Evolutionary conservation across 2,113 vertebrate genomes (phyloP).

Genomic region (Alexandromys fortis): DNA sequence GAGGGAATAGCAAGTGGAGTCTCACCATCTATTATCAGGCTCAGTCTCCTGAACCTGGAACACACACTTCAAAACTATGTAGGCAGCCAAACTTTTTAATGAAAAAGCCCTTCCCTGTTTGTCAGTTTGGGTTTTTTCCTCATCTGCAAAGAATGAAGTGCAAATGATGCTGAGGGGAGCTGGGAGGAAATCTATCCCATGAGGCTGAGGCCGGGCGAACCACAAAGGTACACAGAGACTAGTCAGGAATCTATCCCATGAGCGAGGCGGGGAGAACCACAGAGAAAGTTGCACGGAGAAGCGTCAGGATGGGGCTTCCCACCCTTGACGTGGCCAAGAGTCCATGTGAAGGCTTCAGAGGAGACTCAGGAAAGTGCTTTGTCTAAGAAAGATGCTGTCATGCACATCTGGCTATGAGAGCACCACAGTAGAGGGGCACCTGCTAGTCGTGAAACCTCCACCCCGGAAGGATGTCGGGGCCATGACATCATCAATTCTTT

Average conservation of each 20-base stretch:
- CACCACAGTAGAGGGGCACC: constrained; percentile 86
- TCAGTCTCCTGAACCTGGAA: neutral
- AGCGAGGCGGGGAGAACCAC: neutral
- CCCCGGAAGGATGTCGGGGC: constrained; percentile 89
- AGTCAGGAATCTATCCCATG: neutral
- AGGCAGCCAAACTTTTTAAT: neutral
- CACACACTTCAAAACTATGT: constrained; percentile 19
- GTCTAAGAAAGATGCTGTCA: constrained; percentile 83
- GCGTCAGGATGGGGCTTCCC: neutral
- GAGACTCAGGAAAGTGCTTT: constrained; percentile 81
- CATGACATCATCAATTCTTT: constrained; percentile 84
- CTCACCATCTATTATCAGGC: neutral
- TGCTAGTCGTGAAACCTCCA: constrained; percentile 86
- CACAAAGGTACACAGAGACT: neutral
- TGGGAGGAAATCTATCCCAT: neutral
- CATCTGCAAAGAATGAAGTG: constrained; percentile 67
- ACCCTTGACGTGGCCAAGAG: constrained; percentile 28
- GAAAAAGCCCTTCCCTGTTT: constrained; percentile 36
- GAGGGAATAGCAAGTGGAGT: neutral
- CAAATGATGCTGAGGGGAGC: neutral
- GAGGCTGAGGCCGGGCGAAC: neutral
- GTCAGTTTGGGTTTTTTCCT: neutral
- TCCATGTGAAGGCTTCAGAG: constrained; percentile 78
- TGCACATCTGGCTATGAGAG: constrained; percentile 82
- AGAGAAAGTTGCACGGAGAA: neutral